phyloP scores from a whole-genome alignment of 2,888 invertebrate species.

The Adelphocoris suturalis region DNA sequence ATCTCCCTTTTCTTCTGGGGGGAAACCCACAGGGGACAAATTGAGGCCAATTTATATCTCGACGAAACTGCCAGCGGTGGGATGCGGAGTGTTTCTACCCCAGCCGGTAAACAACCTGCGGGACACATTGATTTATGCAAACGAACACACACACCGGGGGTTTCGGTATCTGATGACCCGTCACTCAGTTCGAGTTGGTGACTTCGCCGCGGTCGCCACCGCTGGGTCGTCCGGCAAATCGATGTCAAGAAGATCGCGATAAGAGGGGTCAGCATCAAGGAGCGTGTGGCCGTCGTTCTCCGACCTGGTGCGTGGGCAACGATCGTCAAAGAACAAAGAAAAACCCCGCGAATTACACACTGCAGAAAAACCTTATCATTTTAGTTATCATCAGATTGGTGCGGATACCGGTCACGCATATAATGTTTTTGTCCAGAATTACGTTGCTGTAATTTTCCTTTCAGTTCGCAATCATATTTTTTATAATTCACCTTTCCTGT shows the following conservation, averaged over 20 bases:
- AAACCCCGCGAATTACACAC: neutral
- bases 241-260: slow-evolving; percentile 32
- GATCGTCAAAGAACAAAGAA: neutral
- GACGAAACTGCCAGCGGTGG: neutral
- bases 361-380: no score
- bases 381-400: no score
- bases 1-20: neutral
- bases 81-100: neutral
- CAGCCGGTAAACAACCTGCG: neutral
- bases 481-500: no score
- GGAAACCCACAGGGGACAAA: slow-evolving; percentile 27
- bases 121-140: slow-evolving; percentile 57
- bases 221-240: slow-evolving; percentile 6
- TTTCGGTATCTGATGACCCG: slow-evolving; percentile 45
- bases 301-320: neutral
- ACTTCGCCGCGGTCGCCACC: neutral
- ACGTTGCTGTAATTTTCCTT: no score
- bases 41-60: slow-evolving; percentile 61
- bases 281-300: neutral
- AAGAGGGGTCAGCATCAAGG: neutral
- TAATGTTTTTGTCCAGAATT: no score
- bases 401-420: no score
- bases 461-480: no score
- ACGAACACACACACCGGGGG: slow-evolving; percentile 10
- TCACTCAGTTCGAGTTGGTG: slow-evolving; percentile 23